Conservation (phyloP, 2,797 vertebrate species). For the Urosaurus nigricauda region DNA sequence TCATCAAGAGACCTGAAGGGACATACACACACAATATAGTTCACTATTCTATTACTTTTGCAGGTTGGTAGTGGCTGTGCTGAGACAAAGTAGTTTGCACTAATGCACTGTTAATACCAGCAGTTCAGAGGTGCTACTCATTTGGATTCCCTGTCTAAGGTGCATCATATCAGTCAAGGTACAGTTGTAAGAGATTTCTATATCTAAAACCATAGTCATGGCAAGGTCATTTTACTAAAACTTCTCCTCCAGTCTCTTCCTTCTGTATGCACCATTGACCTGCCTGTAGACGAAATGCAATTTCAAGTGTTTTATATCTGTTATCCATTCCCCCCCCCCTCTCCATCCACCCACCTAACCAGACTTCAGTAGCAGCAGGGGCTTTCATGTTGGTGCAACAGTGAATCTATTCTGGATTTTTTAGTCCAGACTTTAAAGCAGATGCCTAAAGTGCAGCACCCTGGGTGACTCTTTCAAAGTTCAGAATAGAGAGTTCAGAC, state of each 20-base stretch:
- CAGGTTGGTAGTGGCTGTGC: not conserved
- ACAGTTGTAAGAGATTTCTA: not conserved
- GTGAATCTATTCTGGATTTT: no score
- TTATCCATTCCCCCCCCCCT: no score
- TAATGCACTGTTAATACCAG: not conserved
- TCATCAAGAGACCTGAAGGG: no score
- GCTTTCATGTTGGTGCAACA: no score
- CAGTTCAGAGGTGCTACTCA: not conserved
- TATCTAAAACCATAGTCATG: not conserved
- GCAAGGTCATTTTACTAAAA: not conserved
- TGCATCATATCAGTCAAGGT: not conserved
- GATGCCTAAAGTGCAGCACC: no score
- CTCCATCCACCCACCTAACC: no score
- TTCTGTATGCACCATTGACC: not conserved
- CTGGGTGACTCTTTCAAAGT: no score
- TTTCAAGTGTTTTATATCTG: no score
- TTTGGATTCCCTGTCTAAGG: not conserved
- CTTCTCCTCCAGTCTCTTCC: not conserved
- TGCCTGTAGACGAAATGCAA: not conserved
- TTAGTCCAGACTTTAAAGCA: no score
- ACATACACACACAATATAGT: no score
- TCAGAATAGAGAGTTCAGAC: no score
- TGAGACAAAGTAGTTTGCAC: not conserved
- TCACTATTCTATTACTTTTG: not conserved
- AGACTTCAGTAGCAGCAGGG: no score